These are phyloP conservation scores for Choloepus hoffmanni DNA, from an alignment of 2,113 vertebrate genomes.

Conservation along the genomic window DNA sequence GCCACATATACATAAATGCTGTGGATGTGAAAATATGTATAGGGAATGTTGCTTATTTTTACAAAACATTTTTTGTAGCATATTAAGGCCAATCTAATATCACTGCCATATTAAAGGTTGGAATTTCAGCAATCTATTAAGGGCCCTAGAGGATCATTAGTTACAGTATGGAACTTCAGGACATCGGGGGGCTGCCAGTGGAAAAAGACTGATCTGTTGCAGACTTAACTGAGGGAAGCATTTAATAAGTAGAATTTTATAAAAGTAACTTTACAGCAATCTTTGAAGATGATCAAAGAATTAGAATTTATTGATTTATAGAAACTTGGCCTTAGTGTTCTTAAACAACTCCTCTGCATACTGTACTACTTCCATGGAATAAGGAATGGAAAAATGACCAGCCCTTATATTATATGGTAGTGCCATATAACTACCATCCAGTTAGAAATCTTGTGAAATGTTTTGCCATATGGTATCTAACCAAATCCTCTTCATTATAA, in stretches of 20 bases:
- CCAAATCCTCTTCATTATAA: neutral
- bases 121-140: slow-evolving; percentile 58
- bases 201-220: neutral
- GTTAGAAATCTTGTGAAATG: neutral
- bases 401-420: neutral
- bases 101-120: slow-evolving; percentile 66
- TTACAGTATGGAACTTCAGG: slow-evolving; percentile 10
- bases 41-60: slow-evolving; percentile 75
- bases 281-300: slow-evolving; percentile 5
- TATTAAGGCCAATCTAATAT: slow-evolving; percentile 75
- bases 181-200: neutral
- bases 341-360: neutral
- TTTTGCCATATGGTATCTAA: neutral
- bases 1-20: slow-evolving; percentile 52
- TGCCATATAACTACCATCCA: neutral
- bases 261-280: slow-evolving; percentile 10
- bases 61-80: slow-evolving; percentile 64
- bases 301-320: slow-evolving; percentile 33
- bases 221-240: neutral
- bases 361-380: neutral
- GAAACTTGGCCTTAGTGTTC: neutral
- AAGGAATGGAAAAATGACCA: neutral
- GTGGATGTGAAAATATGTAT: slow-evolving; percentile 69
- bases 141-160: slow-evolving; percentile 43
- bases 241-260: slow-evolving; percentile 33